Evolutionary conservation across 2,888 invertebrate species (phyloP).

Genomic region (Aporophyla lueneburgensis): DNA sequence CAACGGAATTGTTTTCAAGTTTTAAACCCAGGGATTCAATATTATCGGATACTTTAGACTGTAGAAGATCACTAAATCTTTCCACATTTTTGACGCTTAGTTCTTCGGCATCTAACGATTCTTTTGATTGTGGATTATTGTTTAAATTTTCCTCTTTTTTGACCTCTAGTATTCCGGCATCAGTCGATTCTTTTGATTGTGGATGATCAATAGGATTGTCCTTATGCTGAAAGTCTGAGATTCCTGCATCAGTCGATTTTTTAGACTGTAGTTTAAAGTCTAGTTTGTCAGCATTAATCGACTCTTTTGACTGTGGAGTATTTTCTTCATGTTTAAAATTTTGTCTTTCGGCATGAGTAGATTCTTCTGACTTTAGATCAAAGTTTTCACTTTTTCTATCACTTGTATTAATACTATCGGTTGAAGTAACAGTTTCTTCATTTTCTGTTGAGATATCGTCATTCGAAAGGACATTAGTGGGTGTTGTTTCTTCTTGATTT

Average conservation of each 20-base stretch:
- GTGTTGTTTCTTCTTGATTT: not conserved
- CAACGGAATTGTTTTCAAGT: not conserved
- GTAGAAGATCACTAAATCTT: too few species aligned
- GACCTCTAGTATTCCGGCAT: slow-evolving; percentile 34
- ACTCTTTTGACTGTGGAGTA: not conserved
- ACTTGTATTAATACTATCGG: not conserved
- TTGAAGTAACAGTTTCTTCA: not conserved
- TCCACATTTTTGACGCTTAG: slow-evolving; percentile 4
- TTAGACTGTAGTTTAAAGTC: slow-evolving; percentile 42
- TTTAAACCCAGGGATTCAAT: not conserved
- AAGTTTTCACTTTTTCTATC: slow-evolving; percentile 7
- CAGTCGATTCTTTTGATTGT: not conserved
- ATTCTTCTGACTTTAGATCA: slow-evolving; percentile 15
- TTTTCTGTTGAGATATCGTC: not conserved
- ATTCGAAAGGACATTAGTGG: not conserved
- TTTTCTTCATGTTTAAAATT: not conserved
- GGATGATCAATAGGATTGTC: not conserved
- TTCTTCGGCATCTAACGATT: not conserved
- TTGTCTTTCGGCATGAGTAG: not conserved
- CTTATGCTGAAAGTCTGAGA: slow-evolving; percentile 58
- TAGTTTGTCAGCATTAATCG: not conserved
- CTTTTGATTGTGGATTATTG: not conserved
- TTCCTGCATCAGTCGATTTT: not conserved
- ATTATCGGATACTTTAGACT: not conserved
- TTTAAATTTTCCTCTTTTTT: slow-evolving; percentile 38